Percentiles rank a stretch among this genome's conserved stretches.
These are phyloP conservation scores for Meleagris gallopavo DNA, from an alignment of 2,113 vertebrate genomes.

Conservation along the genomic window DNA sequence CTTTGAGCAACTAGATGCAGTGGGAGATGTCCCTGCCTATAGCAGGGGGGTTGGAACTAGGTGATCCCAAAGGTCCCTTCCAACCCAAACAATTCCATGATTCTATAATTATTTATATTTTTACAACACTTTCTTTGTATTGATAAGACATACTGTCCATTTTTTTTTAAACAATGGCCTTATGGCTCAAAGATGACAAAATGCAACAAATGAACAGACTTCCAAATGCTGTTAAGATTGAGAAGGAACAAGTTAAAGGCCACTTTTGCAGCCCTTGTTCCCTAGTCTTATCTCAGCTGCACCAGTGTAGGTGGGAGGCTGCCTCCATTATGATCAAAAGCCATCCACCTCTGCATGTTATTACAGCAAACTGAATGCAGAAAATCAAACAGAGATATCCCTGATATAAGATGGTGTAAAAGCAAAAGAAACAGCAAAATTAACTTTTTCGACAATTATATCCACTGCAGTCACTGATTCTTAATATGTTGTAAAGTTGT, in stretches of 20 bases:
- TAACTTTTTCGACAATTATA: neutral
- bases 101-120: neutral
- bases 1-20: no score
- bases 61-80: no score
- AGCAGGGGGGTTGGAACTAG: no score
- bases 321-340: neutral
- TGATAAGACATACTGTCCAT: neutral
- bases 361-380: neutral
- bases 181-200: neutral
- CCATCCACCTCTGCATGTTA: accelerated
- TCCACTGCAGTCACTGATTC: neutral
- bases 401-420: neutral
- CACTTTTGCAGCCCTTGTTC: neutral
- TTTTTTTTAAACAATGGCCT: neutral
- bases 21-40: no score
- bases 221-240: neutral
- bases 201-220: neutral
- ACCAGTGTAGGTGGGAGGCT: neutral
- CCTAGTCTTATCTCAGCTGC: neutral
- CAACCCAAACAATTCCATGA: no score
- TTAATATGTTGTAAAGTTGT: neutral
- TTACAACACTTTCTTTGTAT: neutral
- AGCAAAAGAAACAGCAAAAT: neutral
- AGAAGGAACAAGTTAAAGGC: neutral
- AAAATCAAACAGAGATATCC: neutral